Conservation (phyloP, 2,113 vertebrate genomes). For the Brachionichthys hirsutus region DNA sequence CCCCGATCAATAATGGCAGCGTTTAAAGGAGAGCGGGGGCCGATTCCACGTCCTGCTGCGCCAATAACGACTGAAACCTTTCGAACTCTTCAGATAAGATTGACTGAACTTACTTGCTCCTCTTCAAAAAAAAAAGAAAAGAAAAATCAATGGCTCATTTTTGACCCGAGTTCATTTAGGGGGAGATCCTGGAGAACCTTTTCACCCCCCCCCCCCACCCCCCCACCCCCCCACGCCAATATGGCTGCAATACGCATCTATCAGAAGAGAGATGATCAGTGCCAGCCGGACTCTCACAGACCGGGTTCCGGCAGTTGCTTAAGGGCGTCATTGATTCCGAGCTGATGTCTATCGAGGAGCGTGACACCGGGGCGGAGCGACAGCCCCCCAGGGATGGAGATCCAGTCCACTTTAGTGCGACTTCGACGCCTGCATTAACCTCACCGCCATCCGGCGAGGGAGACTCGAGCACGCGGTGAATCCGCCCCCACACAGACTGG, state of each 20-base stretch:
- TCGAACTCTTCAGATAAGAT: not conserved
- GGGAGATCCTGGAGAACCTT: not conserved
- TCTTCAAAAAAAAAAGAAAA: not conserved
- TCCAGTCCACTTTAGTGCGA: too few relatives aligned
- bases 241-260: too few relatives aligned
- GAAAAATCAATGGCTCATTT: slow-evolving; percentile 28
- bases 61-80: not conserved
- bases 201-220: too few relatives aligned
- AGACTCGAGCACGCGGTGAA: too few relatives aligned
- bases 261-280: not conserved
- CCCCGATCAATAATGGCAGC: not conserved
- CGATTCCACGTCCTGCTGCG: slow-evolving; percentile 1
- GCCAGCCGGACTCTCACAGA: not conserved
- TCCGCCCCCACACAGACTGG: too few relatives aligned
- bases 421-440: not conserved
- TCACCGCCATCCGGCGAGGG: not conserved
- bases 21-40: not conserved
- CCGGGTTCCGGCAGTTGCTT: not conserved
- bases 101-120: not conserved
- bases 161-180: slow-evolving; percentile 6
- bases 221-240: too few relatives aligned
- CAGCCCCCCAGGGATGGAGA: not conserved
- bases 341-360: not conserved
- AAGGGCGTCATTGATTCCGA: not conserved
- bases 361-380: slow-evolving; percentile 1